These are phyloP conservation scores for Scolopax bukidnonensis DNA, from an alignment of 2,797 vertebrate species.

Conservation along the genomic window DNA sequence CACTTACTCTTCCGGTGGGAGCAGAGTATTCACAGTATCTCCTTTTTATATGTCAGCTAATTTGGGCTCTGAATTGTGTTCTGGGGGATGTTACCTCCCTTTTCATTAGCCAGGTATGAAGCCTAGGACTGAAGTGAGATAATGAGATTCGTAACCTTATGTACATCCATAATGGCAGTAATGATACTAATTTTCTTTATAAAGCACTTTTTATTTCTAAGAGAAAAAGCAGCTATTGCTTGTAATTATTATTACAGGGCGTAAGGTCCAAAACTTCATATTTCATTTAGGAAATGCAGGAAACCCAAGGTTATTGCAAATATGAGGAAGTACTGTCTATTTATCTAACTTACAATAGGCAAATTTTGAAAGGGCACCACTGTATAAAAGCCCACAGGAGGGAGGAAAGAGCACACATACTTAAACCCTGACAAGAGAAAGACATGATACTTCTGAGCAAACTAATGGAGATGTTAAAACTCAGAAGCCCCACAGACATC, in stretches of 20 bases:
- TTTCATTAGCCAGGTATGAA: background rate
- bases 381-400: background rate
- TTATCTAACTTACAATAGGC: slow-evolving; percentile 16
- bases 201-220: background rate
- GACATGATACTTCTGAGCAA: slow-evolving; percentile 55
- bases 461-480: slow-evolving; percentile 67
- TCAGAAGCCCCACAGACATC: slow-evolving; percentile 66
- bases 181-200: background rate
- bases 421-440: slow-evolving; percentile 29
- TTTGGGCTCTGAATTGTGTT: background rate
- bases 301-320: background rate
- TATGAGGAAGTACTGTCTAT: slow-evolving; percentile 14
- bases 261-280: background rate
- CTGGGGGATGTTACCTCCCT: background rate
- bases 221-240: background rate
- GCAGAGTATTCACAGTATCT: background rate
- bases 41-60: background rate
- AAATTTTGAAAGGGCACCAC: slow-evolving; percentile 46
- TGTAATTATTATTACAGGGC: background rate
- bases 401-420: background rate
- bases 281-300: background rate
- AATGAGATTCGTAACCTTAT: background rate
- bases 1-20: background rate
- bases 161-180: background rate
- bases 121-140: background rate